Conservation (phyloP, 2,888 invertebrate species). For the Diadegma fenestrale region DNA sequence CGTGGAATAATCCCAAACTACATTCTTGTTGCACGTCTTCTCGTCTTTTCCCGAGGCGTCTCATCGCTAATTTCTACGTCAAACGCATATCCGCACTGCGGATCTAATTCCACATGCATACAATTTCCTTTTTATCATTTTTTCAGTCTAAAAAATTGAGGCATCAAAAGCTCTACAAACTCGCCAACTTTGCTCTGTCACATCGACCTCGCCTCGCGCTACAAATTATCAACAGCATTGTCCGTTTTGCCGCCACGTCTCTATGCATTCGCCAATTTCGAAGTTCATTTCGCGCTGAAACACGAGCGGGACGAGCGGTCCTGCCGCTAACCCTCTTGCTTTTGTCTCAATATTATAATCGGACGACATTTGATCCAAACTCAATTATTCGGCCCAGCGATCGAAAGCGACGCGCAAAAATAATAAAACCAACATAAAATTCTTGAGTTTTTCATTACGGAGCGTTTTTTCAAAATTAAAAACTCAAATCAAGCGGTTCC, state of each 20-base stretch:
- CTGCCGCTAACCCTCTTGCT: conserved; percentile 14
- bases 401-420: too few species aligned
- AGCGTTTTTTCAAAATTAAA: too few species aligned
- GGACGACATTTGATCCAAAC: not conserved
- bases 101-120: not conserved
- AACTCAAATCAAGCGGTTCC: too few species aligned
- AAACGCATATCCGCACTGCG: not conserved
- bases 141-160: not conserved
- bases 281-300: conserved; percentile 14
- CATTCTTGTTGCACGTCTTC: not conserved
- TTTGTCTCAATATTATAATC: not conserved
- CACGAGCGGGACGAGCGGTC: not conserved
- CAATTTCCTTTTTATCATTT: not conserved
- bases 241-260: not conserved
- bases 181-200: not conserved
- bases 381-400: not conserved
- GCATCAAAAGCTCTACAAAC: not conserved
- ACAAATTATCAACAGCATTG: not conserved
- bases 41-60: not conserved
- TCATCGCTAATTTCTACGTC: not conserved
- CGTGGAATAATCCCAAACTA: conserved; percentile 11
- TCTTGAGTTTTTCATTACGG: too few species aligned
- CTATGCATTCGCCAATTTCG: not conserved
- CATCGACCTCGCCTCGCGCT: not conserved
- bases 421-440: too few species aligned